These are phyloP conservation scores for Lacanobia wlatinum DNA, from an alignment of 2,888 invertebrate genomes.

Conservation along the genomic window DNA sequence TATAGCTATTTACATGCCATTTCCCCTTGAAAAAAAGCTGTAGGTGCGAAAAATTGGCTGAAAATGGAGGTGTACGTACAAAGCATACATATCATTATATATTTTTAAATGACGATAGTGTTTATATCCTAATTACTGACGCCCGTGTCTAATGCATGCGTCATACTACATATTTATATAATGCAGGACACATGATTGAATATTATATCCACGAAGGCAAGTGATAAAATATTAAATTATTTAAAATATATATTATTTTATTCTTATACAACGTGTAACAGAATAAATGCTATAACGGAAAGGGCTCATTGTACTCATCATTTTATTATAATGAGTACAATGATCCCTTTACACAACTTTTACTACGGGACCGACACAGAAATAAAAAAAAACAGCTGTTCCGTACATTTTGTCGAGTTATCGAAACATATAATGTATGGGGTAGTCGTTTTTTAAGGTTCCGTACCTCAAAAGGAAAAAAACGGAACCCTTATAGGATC, in stretches of 20 bases:
- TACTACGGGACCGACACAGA: too few species aligned
- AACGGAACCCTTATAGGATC: too few species aligned
- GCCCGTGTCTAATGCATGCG: not conserved
- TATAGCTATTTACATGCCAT: conserved; percentile 14
- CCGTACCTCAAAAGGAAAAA: too few species aligned
- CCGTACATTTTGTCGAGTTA: too few species aligned
- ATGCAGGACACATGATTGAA: not conserved
- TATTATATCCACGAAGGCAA: not conserved
- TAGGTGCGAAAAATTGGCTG: not conserved
- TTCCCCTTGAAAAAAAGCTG: conserved; percentile 8
- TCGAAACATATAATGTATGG: too few species aligned
- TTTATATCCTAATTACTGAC: not conserved
- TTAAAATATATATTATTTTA: conserved; percentile 19
- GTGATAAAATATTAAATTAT: conserved; percentile 10
- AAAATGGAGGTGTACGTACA: not conserved
- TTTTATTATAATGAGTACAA: too few species aligned
- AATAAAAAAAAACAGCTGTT: too few species aligned
- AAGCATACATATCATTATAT: not conserved
- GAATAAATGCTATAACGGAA: too few species aligned
- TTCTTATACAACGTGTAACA: not conserved
- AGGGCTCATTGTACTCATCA: too few species aligned
- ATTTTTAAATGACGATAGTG: not conserved
- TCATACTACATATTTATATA: conserved; percentile 7
- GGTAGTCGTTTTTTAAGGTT: too few species aligned
- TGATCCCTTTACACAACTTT: too few species aligned